These are phyloP conservation scores for Pogonognathellus flavescens DNA, from an alignment of 1,140 invertebrate species.

Conservation along the genomic window DNA sequence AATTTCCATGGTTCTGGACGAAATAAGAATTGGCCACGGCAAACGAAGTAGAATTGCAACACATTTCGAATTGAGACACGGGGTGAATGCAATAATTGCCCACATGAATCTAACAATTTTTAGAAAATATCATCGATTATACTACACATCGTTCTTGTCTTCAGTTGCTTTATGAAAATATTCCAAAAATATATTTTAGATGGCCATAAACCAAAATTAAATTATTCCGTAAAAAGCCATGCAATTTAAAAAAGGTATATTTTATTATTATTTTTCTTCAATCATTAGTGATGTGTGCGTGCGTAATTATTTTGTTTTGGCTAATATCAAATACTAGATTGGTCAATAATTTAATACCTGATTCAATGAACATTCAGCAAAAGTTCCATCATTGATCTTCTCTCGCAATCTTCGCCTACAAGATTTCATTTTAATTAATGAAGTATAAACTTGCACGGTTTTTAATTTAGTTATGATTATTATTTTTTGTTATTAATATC, in stretches of 20 bases:
- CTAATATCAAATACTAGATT: no score
- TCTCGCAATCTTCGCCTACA: slow-evolving; percentile 19
- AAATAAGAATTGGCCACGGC: slow-evolving; percentile 40
- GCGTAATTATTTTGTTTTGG: no score
- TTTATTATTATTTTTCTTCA: no score
- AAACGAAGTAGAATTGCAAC: slow-evolving; percentile 59
- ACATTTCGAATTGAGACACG: slow-evolving; percentile 52
- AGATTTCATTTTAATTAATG: not conserved
- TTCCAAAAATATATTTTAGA: not conserved
- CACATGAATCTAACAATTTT: not conserved
- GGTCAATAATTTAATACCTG: slow-evolving; percentile 26
- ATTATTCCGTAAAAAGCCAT: not conserved
- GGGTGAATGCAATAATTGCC: slow-evolving; percentile 50
- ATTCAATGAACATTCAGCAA: slow-evolving; percentile 58
- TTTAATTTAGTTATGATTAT: no score
- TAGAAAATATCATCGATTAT: no score
- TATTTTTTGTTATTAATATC: no score
- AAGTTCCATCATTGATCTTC: slow-evolving; percentile 56
- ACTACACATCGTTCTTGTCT: no score
- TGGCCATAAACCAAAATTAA: not conserved
- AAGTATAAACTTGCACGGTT: not conserved
- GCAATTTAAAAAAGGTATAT: not conserved
- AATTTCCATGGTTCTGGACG: slow-evolving; percentile 53
- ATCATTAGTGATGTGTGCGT: no score
- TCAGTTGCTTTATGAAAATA: no score